Percentiles rank a stretch among this genome's conserved stretches.
phyloP scores from a whole-genome alignment of 2,113 vertebrate species.

The Aramus guarauna region DNA sequence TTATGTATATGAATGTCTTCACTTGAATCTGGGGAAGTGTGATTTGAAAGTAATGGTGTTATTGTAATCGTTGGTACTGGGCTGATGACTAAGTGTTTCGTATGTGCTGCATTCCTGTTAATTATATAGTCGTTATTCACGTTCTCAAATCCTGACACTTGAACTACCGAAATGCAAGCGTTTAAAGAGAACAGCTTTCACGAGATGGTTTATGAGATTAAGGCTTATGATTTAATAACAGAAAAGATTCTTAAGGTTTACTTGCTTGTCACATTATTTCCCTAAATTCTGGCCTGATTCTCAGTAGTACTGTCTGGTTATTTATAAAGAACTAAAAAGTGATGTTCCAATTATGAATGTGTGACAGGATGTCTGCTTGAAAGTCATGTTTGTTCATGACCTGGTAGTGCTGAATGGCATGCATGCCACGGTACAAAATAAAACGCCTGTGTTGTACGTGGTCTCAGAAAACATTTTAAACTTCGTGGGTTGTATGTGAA shows the following conservation, averaged over 20 bases:
- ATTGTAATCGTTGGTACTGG: not conserved
- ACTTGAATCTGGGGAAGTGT: not conserved
- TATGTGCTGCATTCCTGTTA: not conserved
- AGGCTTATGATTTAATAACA: not conserved
- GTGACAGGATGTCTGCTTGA: not conserved
- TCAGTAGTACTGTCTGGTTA: not conserved
- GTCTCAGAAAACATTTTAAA: not conserved
- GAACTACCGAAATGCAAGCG: not conserved
- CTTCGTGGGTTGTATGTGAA: not conserved
- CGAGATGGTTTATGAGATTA: not conserved
- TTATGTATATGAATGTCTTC: accelerated
- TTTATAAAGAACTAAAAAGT: not conserved
- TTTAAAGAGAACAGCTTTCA: not conserved
- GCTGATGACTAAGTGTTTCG: slow-evolving; percentile 28
- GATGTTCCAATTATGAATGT: accelerated
- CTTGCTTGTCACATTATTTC: not conserved
- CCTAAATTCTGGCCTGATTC: not conserved
- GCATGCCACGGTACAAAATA: not conserved
- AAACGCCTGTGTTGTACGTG: accelerated
- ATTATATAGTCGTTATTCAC: not conserved
- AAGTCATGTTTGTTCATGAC: not conserved
- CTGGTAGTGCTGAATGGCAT: accelerated
- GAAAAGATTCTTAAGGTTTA: not conserved
- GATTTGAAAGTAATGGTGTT: not conserved
- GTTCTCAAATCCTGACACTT: not conserved